Percentiles rank a stretch among this genome's conserved stretches.
Evolutionary conservation across 2,113 vertebrate species (phyloP).

Genomic region (Cynoglossus semilaevis): DNA sequence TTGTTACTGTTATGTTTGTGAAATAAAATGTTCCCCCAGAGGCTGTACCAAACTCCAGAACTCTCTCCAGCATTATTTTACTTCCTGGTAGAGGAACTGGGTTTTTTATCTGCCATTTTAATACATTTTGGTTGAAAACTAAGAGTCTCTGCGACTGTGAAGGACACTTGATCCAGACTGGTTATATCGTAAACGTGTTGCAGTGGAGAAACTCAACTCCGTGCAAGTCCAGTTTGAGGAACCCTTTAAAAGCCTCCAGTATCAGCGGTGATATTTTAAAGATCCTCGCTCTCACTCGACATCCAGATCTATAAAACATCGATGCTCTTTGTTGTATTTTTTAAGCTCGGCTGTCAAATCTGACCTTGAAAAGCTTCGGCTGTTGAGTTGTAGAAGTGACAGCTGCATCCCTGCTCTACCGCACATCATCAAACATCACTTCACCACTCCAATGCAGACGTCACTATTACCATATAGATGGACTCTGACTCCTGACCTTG

Average conservation of each 20-base stretch:
- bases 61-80: too few relatives aligned
- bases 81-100: too few relatives aligned
- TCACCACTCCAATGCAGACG: not conserved
- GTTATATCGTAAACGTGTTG: too few relatives aligned
- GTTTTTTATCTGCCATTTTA: too few relatives aligned
- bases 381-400: constrained; percentile 30
- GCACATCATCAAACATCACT: constrained; percentile 35
- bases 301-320: not conserved
- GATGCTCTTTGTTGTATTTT: not conserved
- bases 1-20: too few relatives aligned
- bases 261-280: constrained; percentile 2
- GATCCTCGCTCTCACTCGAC: constrained; percentile 13
- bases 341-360: constrained; percentile 22
- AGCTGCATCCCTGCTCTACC: not conserved
- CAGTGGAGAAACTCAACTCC: too few relatives aligned
- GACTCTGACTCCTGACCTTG: constrained; percentile 50
- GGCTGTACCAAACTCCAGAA: too few relatives aligned
- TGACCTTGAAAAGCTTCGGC: constrained; percentile 28
- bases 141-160: too few relatives aligned
- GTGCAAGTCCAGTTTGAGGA: too few relatives aligned
- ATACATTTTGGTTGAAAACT: too few relatives aligned
- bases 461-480: constrained; percentile 59
- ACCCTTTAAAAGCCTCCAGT: not conserved
- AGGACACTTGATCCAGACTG: too few relatives aligned
- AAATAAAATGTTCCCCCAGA: too few relatives aligned